phyloP scores from a whole-genome alignment of 2,888 invertebrate genomes.

The Lamproptera curius region DNA sequence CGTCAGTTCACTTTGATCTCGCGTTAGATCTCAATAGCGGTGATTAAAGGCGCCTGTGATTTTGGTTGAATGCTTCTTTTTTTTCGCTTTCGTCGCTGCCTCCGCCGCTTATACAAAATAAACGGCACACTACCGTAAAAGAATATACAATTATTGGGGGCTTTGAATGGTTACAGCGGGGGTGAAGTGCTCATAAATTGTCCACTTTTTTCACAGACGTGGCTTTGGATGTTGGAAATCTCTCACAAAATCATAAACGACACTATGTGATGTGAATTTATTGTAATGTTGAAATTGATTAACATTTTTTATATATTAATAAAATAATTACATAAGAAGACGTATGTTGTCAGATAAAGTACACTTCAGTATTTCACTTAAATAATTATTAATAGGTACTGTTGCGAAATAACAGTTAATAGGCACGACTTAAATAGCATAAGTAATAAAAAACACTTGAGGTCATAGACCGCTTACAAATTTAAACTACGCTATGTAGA shows the following conservation, averaged over 20 bases:
- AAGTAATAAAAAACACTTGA: conserved; percentile 7
- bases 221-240: conserved; percentile 55
- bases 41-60: conserved; percentile 79
- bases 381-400: no score
- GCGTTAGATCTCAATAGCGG: conserved; percentile 77
- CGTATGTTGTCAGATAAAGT: no score
- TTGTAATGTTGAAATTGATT: no score
- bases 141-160: conserved; percentile 77
- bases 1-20: conserved; percentile 66
- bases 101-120: conserved; percentile 70
- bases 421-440: conserved; percentile 1
- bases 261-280: conserved; percentile 53
- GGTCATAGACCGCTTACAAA: conserved; percentile 14
- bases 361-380: no score
- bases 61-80: conserved; percentile 75
- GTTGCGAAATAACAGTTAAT: no score
- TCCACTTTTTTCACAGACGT: conserved; percentile 49
- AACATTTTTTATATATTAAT: no score
- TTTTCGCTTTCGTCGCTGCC: conserved; percentile 44
- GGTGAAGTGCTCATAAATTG: conserved; percentile 77
- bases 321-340: no score
- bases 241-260: conserved; percentile 71
- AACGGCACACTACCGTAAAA: conserved; percentile 77
- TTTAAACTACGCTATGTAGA: conserved; percentile 1
- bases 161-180: conserved; percentile 77